Evolutionary conservation across 2,113 vertebrate genomes (phyloP).

Genomic region (Excalfactoria chinensis): DNA sequence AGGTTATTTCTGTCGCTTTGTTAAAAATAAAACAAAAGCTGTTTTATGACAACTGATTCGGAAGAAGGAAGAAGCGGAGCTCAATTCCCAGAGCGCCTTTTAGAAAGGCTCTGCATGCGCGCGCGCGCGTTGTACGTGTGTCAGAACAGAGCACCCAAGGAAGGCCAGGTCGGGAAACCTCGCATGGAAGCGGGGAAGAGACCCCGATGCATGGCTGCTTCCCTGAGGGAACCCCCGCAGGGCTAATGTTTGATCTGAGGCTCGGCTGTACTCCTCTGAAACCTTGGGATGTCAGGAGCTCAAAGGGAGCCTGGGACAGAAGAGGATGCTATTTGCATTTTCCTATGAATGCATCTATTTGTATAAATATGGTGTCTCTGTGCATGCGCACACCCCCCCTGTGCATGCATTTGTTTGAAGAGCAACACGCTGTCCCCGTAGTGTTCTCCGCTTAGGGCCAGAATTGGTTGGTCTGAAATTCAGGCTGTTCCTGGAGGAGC

Average conservation of each 20-base stretch:
- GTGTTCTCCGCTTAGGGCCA: conserved; percentile 34
- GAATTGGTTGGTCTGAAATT: conserved; percentile 45
- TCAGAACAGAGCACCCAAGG: conserved; percentile 62
- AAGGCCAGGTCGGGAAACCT: conserved; percentile 60
- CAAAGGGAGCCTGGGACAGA: conserved; percentile 45
- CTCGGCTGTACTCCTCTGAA: conserved; percentile 70
- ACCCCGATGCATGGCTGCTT: conserved; percentile 54
- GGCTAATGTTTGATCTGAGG: conserved; percentile 75
- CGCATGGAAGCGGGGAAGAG: conserved; percentile 50
- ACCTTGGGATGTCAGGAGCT: conserved; percentile 72
- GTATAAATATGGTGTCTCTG: conserved; percentile 62
- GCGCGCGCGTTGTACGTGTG: not conserved
- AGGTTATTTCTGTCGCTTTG: conserved; percentile 36
- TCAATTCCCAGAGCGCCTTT: conserved; percentile 64
- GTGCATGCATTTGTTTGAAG: conserved; percentile 50
- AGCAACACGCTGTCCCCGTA: not conserved
- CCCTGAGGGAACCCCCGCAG: conserved; percentile 71
- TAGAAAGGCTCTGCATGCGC: conserved; percentile 2
- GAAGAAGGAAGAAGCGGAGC: conserved; percentile 46
- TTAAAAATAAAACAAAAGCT: conserved; percentile 71
- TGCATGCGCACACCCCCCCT: conserved; percentile 42
- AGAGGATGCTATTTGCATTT: conserved; percentile 70
- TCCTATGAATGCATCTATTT: conserved; percentile 67
- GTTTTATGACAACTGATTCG: conserved; percentile 55
- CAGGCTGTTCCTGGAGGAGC: conserved; percentile 42